Conservation (phyloP, 2,797 vertebrate genomes). For the Echiichthys vipera region DNA sequence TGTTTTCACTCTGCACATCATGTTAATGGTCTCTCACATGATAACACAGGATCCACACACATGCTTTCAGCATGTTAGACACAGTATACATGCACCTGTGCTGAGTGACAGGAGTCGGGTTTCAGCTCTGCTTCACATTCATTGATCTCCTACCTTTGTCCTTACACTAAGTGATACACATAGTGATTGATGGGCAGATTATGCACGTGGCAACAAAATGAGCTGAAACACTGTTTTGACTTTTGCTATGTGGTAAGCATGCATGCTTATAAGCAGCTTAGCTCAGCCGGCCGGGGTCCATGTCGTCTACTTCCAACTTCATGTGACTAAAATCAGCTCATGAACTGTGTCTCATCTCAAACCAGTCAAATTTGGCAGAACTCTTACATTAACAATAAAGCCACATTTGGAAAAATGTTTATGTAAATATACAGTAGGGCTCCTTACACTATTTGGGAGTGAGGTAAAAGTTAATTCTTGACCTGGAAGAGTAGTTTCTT, state of each 20-base stretch:
- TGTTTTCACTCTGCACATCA: constrained; percentile 40
- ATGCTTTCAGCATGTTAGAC: constrained; percentile 53
- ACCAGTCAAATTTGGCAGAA: neutral
- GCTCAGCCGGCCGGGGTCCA: neutral
- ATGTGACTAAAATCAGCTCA: neutral
- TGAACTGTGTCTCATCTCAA: neutral
- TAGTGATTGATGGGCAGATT: constrained; percentile 56
- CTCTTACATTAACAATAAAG: neutral
- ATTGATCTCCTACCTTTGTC: constrained; percentile 64
- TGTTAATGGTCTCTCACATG: constrained; percentile 42
- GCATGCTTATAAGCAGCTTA: constrained; percentile 6
- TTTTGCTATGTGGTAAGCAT: constrained; percentile 22
- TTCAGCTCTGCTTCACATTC: constrained; percentile 53
- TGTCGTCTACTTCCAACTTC: neutral
- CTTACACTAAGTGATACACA: constrained; percentile 54
- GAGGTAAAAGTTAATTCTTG: too few species aligned
- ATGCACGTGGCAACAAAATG: constrained; percentile 21
- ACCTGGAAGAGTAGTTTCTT: too few species aligned
- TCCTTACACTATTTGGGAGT: too few species aligned
- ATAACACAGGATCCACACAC: constrained; percentile 22
- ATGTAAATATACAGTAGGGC: neutral
- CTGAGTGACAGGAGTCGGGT: constrained; percentile 58
- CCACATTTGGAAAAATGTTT: neutral
- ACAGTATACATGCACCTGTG: constrained; percentile 45
- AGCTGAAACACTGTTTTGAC: constrained; percentile 49